Conservation (phyloP, 2,797 vertebrate genomes). For the Anguilla pacifica region DNA sequence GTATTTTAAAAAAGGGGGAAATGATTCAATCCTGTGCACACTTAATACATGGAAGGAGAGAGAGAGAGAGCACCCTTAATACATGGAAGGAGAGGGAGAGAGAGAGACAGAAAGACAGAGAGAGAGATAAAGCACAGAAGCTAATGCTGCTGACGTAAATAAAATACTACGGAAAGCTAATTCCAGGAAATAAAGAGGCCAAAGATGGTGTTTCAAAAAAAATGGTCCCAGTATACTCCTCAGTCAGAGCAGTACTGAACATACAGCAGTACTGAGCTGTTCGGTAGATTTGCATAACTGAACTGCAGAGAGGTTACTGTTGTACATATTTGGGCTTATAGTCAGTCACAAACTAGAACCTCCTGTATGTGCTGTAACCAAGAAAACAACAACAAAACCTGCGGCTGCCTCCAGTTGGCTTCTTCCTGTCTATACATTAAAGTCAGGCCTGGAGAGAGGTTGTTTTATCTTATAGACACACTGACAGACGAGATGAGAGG, state of each 20-base stretch:
- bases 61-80: background rate
- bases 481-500: background rate
- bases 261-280: background rate
- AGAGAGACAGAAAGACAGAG: background rate
- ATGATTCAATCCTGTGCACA: background rate
- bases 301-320: background rate
- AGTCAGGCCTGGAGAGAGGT: background rate
- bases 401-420: background rate
- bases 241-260: background rate
- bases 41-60: background rate
- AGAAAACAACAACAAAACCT: background rate
- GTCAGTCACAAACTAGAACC: background rate
- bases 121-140: no score
- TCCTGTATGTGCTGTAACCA: background rate
- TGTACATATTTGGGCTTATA: background rate
- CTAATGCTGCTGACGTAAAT: background rate
- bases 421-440: background rate
- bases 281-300: background rate
- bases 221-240: background rate
- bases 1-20: background rate
- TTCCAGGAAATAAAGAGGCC: background rate
- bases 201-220: background rate
- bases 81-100: background rate
- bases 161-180: background rate
- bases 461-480: background rate